Base-by-base conservation (phyloP, 2,113 vertebrate species). In the Campylomormyrus tamandua region DNA sequence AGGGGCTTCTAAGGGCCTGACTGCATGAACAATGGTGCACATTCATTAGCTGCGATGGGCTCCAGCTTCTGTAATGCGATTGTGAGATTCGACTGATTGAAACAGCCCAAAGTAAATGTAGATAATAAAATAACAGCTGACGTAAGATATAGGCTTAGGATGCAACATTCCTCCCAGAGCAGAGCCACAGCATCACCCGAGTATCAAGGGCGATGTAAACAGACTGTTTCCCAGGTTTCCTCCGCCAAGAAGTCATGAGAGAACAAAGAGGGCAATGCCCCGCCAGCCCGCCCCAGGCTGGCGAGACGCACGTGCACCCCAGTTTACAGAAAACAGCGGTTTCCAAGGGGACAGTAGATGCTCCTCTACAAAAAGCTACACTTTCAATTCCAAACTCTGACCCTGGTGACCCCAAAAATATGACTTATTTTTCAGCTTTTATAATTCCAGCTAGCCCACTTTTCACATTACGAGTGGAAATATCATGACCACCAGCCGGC, bases 271-370 rank as follows among this genome's bases (percentile, higher is more conserved):
- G 15, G 56, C 9, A 87, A 85, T 91, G 87, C 31, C 70, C 31
- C 70, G 1, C 31, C 70, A 39, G 49, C 83, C 83, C 77, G 5
- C 83, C 52, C 58, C 85, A 87, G 74, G 89, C 90, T 52, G 87
- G 90, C 87, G 85, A 92, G 91, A 83, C 45, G 35, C 92, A 92
- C 80, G 50, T 90, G 90, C 86, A 88, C 42, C 17, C 48, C 89
- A 92, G 90, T 92, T 42, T 91, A 92, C 50, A 88, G 66, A 90
- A 91, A 93, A 91, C 90, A 80, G 92, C 3, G 66, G 21, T 53
- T 90, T 90, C 90, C 77, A 90, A 91, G 88, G 86, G 87, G 91
- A 93, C 89, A 62, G 87, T 90, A 92, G 15, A 77, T 15, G 31
- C 35, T 42, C 15, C 15, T 39, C 74, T 80, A 80, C 13, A 19